Evolutionary conservation across 1,140 invertebrate species (phyloP), one percentile per base, ranked within the genome.

Genomic region (Drosophila novamexicana): DNA sequence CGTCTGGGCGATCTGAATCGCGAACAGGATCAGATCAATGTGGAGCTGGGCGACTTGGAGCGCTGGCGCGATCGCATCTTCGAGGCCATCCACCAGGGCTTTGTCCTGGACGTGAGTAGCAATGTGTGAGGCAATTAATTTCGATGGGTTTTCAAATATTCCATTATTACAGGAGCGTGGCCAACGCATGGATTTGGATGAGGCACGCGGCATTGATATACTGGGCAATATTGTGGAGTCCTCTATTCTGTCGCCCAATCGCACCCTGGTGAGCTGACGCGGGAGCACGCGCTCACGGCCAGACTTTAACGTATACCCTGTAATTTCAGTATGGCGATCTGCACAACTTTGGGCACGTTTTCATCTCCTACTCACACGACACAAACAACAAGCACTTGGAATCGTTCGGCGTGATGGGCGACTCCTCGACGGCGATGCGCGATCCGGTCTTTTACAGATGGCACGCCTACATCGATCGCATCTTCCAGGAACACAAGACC

Each of bases 401-500:
- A 93, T 93, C 93, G 3, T 95, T 95, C 68, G 93, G 94, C 14
- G 93, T 96, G 0, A 96, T 96, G 94, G 95, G 95, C n/a, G 95
- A 96, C 81, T 93, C 94, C 0, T 94, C 95, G 0, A 96, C 95
- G 9, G 95, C 95, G 4, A 96, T 96, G 96, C 94, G 97, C 10
- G 97, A 98, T 92, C 97, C 97, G 0, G 93, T 96, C 7, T 97
- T 98, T 93, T 98, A 97, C 92, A 95, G 96, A 85, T 97, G 95
- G 95, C 97, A 97, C 79, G 95, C 95, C 4, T 96, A 95, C 77
- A 93, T 97, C 18, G 96, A 98, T 79, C 94, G 97, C 57, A 93
- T 98, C 4, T 97, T 97, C 93, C 93, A 95, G 67, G 94, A 96
- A 79, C 95, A 96, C 91, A 97, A 97, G 92, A 94, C 93, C 32